A percentile compares a stretch with the other conserved stretches of the same genome.
Conservation (phyloP, 2,113 vertebrate species). For the Mustela nigripes region DNA sequence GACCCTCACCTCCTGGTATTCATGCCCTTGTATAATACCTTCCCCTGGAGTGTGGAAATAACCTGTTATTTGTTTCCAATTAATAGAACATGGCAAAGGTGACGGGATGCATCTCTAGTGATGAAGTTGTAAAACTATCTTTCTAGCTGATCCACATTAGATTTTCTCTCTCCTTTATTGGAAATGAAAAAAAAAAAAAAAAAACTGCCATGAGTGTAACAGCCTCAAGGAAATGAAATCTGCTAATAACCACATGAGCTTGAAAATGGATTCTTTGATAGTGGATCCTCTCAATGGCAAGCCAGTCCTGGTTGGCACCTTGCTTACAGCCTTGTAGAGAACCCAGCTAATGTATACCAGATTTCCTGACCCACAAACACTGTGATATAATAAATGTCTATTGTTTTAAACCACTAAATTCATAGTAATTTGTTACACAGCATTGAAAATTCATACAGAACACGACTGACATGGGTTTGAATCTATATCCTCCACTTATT, state of each 20-base stretch:
- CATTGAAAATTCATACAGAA: background rate
- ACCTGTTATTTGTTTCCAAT: background rate
- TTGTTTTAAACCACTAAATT: constrained; percentile 1
- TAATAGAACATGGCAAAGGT: background rate
- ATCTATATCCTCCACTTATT: background rate
- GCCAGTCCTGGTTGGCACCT: background rate
- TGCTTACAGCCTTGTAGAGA: background rate
- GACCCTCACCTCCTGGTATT: background rate
- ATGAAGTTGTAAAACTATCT: background rate
- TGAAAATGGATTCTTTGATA: background rate
- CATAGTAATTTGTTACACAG: background rate
- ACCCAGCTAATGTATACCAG: background rate
- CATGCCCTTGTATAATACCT: background rate
- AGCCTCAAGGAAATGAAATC: constrained; percentile 38
- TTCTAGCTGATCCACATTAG: background rate
- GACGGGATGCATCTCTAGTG: background rate
- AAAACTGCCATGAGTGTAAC: background rate
- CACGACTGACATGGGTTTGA: background rate
- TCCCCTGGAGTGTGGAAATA: background rate
- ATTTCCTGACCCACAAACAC: background rate
- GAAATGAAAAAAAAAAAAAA: background rate
- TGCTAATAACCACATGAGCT: background rate
- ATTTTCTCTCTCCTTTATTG: background rate
- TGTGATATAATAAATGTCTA: background rate
- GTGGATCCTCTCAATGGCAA: background rate